Evolutionary conservation across 2,797 vertebrate species (phyloP).

Genomic region (Protosalanx chinensis): DNA sequence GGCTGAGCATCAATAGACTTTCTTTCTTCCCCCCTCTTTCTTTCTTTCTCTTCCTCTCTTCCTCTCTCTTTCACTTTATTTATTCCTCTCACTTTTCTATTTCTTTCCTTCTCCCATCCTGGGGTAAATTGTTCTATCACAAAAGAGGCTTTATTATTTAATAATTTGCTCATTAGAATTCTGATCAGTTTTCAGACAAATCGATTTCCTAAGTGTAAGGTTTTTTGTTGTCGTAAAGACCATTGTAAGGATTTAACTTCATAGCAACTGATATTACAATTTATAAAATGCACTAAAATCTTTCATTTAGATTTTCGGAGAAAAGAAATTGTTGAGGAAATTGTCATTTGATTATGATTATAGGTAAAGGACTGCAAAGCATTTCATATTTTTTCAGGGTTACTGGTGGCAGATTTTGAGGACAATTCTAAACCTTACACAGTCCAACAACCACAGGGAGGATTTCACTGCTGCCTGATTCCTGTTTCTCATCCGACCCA

Average conservation of each 20-base stretch:
- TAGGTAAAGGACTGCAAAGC: background rate
- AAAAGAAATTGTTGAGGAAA: no score
- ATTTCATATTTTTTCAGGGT: background rate
- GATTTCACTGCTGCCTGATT: background rate
- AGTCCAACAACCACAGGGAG: background rate
- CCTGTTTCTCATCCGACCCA: background rate
- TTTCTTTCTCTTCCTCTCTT: background rate
- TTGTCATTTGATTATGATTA: no score
- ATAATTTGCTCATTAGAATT: conserved; percentile 80
- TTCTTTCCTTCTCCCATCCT: conserved; percentile 9
- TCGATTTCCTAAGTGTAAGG: conserved; percentile 29
- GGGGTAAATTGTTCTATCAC: conserved; percentile 62
- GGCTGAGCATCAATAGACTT: conserved; percentile 81
- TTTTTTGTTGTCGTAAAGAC: background rate
- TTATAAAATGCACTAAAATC: no score
- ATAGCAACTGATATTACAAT: no score
- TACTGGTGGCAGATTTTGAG: background rate
- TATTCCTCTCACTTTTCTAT: no score
- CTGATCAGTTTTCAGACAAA: conserved; percentile 68
- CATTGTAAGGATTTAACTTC: no score
- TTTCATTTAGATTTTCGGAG: no score
- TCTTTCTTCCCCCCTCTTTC: conserved; percentile 49
- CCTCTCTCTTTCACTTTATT: background rate
- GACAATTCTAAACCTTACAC: background rate
- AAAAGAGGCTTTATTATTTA: conserved; percentile 78